These are phyloP conservation scores for Mormyrops attenuatus DNA, from an alignment of 2,797 vertebrate species.

Conservation along the genomic window DNA sequence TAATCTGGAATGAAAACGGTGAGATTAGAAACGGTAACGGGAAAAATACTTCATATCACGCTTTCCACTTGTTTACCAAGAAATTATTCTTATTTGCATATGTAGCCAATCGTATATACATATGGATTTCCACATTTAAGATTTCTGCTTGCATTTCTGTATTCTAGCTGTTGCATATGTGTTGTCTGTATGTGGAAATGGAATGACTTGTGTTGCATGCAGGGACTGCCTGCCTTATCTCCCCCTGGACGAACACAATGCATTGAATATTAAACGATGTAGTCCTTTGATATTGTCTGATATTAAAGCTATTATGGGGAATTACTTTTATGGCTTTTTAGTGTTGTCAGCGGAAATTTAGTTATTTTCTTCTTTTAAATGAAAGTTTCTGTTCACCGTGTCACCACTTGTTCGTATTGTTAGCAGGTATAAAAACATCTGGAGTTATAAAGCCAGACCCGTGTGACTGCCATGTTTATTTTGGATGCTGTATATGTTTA, in stretches of 20 bases:
- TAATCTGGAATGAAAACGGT: background rate
- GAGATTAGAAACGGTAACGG: background rate
- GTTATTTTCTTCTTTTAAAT: background rate
- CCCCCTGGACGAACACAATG: background rate
- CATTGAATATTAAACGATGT: background rate
- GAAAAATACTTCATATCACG: background rate
- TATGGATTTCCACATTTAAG: background rate
- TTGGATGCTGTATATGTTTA: constrained; percentile 6
- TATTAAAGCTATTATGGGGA: background rate
- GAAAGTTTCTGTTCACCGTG: constrained; percentile 18
- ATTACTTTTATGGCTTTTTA: background rate
- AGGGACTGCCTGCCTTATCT: background rate
- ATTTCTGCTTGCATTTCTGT: constrained; percentile 1
- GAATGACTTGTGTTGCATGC: background rate
- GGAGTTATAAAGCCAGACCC: background rate
- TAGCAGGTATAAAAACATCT: background rate
- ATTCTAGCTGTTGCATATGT: constrained; percentile 13
- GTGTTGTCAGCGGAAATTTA: background rate
- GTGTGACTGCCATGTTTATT: constrained; percentile 2
- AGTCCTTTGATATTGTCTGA: background rate
- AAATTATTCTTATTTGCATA: background rate
- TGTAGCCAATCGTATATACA: background rate
- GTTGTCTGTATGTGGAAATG: background rate
- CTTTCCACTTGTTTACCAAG: constrained; percentile 5
- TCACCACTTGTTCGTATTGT: constrained; percentile 9